Percentiles rank a stretch among this genome's conserved stretches.
Conservation (phyloP, 1,140 invertebrate genomes). For the Drosophila eugracilis region DNA sequence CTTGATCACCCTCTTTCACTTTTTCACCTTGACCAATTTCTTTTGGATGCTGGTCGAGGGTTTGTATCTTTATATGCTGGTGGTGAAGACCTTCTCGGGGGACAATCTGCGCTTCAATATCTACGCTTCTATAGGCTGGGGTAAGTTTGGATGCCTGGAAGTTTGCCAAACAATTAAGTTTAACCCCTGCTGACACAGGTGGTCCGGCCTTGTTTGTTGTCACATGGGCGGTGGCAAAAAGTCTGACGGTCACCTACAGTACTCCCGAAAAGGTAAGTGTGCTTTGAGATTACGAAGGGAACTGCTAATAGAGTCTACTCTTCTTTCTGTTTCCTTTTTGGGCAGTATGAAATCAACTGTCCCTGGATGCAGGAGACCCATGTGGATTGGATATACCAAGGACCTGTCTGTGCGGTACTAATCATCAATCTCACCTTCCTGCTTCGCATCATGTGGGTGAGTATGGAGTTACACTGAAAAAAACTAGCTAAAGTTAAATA, state of each 20-base stretch:
- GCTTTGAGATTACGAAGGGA: background rate
- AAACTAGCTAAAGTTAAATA: background rate
- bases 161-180: conserved; percentile 46
- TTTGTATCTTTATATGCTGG: conserved; percentile 96
- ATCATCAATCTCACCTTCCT: conserved; percentile 95
- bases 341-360: conserved; percentile 85
- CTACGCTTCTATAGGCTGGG: conserved; percentile 96
- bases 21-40: conserved; percentile 96
- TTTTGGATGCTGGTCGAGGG: conserved; percentile 99
- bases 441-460: conserved; percentile 96
- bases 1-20: conserved; percentile 92
- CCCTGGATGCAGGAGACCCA: conserved; percentile 90
- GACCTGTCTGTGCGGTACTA: conserved; percentile 90
- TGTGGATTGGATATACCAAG: conserved; percentile 93
- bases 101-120: conserved; percentile 95
- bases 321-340: conserved; percentile 20
- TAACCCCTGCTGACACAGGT: conserved; percentile 85
- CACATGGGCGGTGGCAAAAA: conserved; percentile 89
- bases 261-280: conserved; percentile 57
- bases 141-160: conserved; percentile 87
- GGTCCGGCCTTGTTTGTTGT: conserved; percentile 89
- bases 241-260: conserved; percentile 84
- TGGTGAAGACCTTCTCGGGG: conserved; percentile 95
- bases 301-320: background rate
- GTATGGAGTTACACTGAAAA: conserved; percentile 73